These are phyloP conservation scores for Platyura marginata DNA, from an alignment of 1,140 invertebrate species.

Conservation along the genomic window DNA sequence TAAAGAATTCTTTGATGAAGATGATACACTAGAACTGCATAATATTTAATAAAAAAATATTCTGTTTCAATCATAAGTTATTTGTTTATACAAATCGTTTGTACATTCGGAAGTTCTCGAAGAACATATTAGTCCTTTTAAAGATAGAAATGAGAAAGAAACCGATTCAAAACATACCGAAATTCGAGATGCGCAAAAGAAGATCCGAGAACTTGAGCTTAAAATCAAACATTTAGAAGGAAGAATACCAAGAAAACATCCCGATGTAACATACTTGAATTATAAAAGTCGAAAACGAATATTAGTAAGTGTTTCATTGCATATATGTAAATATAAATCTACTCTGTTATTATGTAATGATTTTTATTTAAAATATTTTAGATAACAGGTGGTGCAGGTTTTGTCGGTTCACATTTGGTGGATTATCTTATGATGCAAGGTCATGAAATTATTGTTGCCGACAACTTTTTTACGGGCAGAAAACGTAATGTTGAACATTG, in stretches of 20 bases:
- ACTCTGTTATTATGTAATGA: neutral
- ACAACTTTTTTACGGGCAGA: constrained; percentile 96
- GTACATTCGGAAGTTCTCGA: constrained; percentile 15
- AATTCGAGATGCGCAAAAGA: constrained; percentile 35
- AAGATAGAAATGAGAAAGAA: constrained; percentile 4
- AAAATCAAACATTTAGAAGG: constrained; percentile 51
- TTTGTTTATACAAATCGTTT: constrained; percentile 26
- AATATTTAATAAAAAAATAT: constrained; percentile 1
- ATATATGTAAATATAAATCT: neutral
- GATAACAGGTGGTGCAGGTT: constrained; percentile 95
- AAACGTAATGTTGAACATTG: constrained; percentile 97
- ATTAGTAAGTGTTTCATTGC: constrained; percentile 36
- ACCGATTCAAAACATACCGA: constrained; percentile 28
- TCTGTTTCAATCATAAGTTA: constrained; percentile 15
- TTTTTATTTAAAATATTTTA: constrained; percentile 20
- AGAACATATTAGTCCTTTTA: neutral
- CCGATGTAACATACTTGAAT: constrained; percentile 76
- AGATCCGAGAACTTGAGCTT: constrained; percentile 47
- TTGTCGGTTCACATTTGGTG: constrained; percentile 96
- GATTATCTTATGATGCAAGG: constrained; percentile 90
- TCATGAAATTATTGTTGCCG: constrained; percentile 94
- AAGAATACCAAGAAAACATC: constrained; percentile 63
- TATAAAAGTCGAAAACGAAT: constrained; percentile 83
- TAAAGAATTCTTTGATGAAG: constrained; percentile 2
- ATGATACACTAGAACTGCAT: constrained; percentile 1